A percentile compares a stretch with the other conserved stretches of the same genome.
Conservation (phyloP, 2,888 invertebrate genomes). For the Plagodis dolabraria region DNA sequence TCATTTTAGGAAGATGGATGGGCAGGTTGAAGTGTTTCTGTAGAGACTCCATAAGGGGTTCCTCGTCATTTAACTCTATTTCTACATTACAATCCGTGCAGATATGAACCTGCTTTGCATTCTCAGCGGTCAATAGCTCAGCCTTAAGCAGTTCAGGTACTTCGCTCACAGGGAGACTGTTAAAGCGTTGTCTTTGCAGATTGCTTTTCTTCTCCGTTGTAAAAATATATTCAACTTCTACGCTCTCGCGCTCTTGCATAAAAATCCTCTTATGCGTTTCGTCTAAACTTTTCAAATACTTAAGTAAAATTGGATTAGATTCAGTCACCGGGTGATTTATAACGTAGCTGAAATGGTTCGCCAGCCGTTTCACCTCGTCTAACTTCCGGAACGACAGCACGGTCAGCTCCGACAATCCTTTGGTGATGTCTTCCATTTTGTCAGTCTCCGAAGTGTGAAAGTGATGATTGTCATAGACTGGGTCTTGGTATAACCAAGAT, state of each 20-base stretch:
- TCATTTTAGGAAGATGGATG: slow-evolving; percentile 69
- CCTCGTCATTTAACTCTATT: slow-evolving; percentile 74
- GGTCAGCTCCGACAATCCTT: slow-evolving; percentile 59
- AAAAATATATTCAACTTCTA: slow-evolving; percentile 78
- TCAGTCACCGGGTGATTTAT: slow-evolving; percentile 67
- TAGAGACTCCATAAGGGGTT: slow-evolving; percentile 75
- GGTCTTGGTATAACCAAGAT: slow-evolving; percentile 47
- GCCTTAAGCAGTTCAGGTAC: slow-evolving; percentile 75
- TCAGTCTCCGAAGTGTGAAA: slow-evolving; percentile 16
- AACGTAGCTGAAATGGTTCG: slow-evolving; percentile 65
- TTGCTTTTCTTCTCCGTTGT: slow-evolving; percentile 78
- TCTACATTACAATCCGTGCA: slow-evolving; percentile 77
- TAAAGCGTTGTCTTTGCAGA: slow-evolving; percentile 74
- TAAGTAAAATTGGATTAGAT: slow-evolving; percentile 52
- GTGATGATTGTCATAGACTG: slow-evolving; percentile 26
- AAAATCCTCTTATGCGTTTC: slow-evolving; percentile 67
- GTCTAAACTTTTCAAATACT: slow-evolving; percentile 64
- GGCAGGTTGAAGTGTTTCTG: slow-evolving; percentile 75
- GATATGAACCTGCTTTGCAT: slow-evolving; percentile 75
- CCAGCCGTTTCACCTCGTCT: slow-evolving; percentile 71
- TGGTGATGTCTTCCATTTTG: slow-evolving; percentile 51
- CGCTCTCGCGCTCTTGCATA: slow-evolving; percentile 65
- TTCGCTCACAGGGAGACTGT: slow-evolving; percentile 76
- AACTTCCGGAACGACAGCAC: slow-evolving; percentile 72
- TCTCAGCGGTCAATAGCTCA: slow-evolving; percentile 62